Base-by-base conservation (phyloP, 2,888 invertebrate species). In the Platypus cylindrus region DNA sequence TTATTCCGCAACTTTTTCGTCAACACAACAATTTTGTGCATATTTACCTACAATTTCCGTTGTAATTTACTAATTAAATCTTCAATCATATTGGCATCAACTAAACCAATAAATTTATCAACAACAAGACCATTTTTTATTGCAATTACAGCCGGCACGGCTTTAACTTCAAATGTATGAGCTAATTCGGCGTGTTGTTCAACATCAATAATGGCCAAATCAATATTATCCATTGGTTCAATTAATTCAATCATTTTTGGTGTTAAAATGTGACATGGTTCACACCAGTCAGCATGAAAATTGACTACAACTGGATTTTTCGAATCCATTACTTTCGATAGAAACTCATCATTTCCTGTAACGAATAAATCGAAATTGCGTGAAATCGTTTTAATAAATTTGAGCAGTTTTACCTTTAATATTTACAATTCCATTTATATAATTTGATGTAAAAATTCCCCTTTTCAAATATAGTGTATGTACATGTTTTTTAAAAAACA, bases 261-360 rank as follows among this genome's bases (percentile, higher is more conserved):
- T 1, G 86, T 86, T 9, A 87, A 66, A 50, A 85, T 81, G 61
- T 84, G 84, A 59, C 87, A 87, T 0, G 87, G 86, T 59, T 85
- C 85, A 54, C 87, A 87, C 87, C 87, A 87, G 47, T 87, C 85
- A 0, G 87, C 87, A 53, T 87, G 87, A 55, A 87, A 87, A 58
- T 86, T 87, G 1, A 87, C 85, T 58, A 87, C 83, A n/a, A 87
- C 86, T 17, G 86, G 82, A 50, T 78, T 77, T 22, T 75, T 71
- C 48, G 80, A 84, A 57, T 85, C 82, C 73, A 87, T 81, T 32
- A 86, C 84, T 68, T 82, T 84, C 47, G 71, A 70, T 43, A 82
- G 70, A 58, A 84, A 84, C 47, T 83, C 83, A 40, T 75, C 77
- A 53, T 82, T 78, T 59, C 77, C 78, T 52, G 25, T 16, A n/a